Evolutionary conservation across 2,797 vertebrate genomes (phyloP), one percentile per base, ranked within the genome.

Genomic region (Neosalanx taihuensis): DNA sequence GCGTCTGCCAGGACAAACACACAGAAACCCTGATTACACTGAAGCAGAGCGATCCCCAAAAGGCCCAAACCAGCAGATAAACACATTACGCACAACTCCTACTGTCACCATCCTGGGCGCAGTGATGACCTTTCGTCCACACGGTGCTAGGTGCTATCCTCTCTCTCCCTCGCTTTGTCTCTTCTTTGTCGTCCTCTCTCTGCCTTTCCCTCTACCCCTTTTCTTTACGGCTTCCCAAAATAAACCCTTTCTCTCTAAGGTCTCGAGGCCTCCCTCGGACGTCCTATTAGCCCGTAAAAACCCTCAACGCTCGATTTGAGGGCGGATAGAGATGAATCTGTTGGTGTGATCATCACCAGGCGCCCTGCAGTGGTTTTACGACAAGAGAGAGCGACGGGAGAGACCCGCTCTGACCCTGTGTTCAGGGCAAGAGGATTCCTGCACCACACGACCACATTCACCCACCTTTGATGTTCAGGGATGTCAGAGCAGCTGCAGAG

Each of bases 21-120:
- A 62, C 66, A 56, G 67, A 49, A 73, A 67, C 73, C 70, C 68
- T 72, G 76, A 80, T 79, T 79, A 65, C 71, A 29, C 78, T 77
- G 70, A 72, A 81, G n/a, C 69, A 69, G 74, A 69, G 77, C 46
- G 57, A 51, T 69, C 79, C 78, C 79, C 72, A 77, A 81, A 76
- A 85, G 78, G 77, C 64, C 67, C 71, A 71, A 64, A 66, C 79
- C 70, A 30, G 60, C 75, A 75, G 82, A 83, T 83, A 84, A 81
- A 84, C 71, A 72, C 70, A 76, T 78, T 79, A 73, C 75, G 71
- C 82, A 81, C 79, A 79, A 68, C 81, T 79, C 77, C 79, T 71
- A 72, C 73, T 77, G 79, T 77, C 77, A 64, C 59, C 73, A n/a
- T 58, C 18, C 65, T 18, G 12, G 29, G 17, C 60, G 64, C 66